Evolutionary conservation across 53 echinoderm and acorn worm species (phyloP), one percentile per base, ranked within the genome.

Genomic region (Antedon mediterranea): DNA sequence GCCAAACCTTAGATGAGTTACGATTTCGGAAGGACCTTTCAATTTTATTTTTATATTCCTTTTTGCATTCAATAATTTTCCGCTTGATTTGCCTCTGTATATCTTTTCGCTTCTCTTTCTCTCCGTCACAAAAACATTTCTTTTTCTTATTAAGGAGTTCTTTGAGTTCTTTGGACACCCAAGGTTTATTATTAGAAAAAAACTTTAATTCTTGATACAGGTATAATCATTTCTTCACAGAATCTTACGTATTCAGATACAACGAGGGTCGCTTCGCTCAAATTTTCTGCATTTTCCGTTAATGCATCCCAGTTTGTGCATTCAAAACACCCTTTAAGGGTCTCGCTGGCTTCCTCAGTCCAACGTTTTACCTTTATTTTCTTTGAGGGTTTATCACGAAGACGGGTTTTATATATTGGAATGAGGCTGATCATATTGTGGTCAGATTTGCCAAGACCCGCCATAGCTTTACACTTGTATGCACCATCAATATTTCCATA

Each of bases 231-330:
- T 18, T 83, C 83, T 26, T 71, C 75, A 77, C 78, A 77, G 34
- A 83, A 83, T 7, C 70, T 32, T 14, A 83, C 37, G 28, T 83
- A 71, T 8, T 71, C 78, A 18, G 83, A 72, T 43, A 71, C 76
- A n/a, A n/a, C 9, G 5, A 14, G 28, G 26, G 33, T 34, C 23
- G 80, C 80, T 34, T 73, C 73, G 13, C 73, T 28, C 6, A 82
- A 31, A 31, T 70, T 30, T 0, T 18, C 71, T 28, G 74, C 31
- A 4, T 31, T 11, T 28, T 76, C 76, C 26, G 33, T 44, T 31
- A 82, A 82, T 1, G 82, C 32, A 32, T 82, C 70, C 76, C 77
- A 76, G 0, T 82, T 76, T 0, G 76, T 82, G 72, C 82, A 76
- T 3, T 44, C 34, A 34, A 82, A 76, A 70, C 82, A 76, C 15